Evolutionary conservation across 2,797 vertebrate species (phyloP), one percentile per base, ranked within the genome.

Genomic region (Myiotriccus ornatus): DNA sequence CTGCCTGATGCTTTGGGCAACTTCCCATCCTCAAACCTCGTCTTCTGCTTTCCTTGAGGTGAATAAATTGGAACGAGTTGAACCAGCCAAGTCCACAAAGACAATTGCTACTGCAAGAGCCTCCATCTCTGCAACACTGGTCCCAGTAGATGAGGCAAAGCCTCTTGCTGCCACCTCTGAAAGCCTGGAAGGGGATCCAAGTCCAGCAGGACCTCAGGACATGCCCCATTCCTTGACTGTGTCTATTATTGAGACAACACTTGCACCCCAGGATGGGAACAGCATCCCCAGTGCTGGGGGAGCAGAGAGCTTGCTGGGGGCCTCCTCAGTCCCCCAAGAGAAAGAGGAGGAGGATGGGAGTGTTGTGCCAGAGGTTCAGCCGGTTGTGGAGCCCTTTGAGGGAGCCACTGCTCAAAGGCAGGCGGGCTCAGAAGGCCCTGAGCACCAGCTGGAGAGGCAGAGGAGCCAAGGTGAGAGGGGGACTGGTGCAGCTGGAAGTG

Each of bases 1-100:
- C 50, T 89, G 17, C 46, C 32, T 69, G 52, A 41, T 84, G 52
- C 37, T 95, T 67, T 56, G 59, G 56, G 24, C 35, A 79, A 27
- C 14, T 62, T 89, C 35, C 20, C 4, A 1, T 56, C 34, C 77
- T 94, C 63, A 76, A 23, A 59, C 64, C 22, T 35, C 18, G 64
- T 78, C 23, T n/a, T 90, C 57, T 79, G 10, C 4, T 90, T 86
- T 74, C 25, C 81, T 84, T 53, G 59, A 98, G 98, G 96, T 97
- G 89, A 96, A 91, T 73, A 98, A 97, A 94, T 87, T 17, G 0
- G 90, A 97, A 44, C 35, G 4, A 65, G 50, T 46, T 1, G 82
- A 95, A 65, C 41, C 76, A 90, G 69, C 13, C 1, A 37, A 77
- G n/a, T 17, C 69, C 17, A 22, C 37, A 14, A 69, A 83, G 47